Percentiles rank a stretch among this genome's conserved stretches.
Conservation (phyloP, 1,140 invertebrate genomes). For the Branchinecta lynchi region DNA sequence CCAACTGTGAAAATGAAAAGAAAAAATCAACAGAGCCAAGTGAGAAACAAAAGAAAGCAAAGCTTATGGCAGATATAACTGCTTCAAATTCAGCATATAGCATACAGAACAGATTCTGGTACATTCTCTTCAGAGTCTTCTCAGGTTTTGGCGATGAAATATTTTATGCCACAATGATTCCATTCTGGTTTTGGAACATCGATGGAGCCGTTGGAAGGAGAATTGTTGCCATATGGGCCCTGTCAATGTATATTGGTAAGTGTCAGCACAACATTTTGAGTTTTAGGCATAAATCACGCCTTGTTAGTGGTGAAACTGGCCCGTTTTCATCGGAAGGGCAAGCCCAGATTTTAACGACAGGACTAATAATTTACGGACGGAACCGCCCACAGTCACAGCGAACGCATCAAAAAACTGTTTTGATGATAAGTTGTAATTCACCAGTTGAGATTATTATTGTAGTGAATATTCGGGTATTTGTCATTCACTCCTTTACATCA, state of each 20-base stretch:
- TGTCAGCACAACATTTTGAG: background rate
- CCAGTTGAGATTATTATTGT: too few species aligned
- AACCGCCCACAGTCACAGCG: too few species aligned
- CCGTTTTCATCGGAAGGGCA: too few species aligned
- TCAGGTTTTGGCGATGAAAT: slow-evolving; percentile 71
- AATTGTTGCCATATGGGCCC: slow-evolving; percentile 64
- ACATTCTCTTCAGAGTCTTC: slow-evolving; percentile 66
- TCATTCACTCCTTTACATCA: too few species aligned
- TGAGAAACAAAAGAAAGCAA: background rate
- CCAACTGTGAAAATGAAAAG: background rate
- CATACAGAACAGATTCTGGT: slow-evolving; percentile 66
- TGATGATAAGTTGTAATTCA: too few species aligned
- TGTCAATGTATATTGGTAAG: slow-evolving; percentile 65
- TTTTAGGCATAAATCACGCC: too few species aligned
- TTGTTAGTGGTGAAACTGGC: too few species aligned
- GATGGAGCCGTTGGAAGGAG: slow-evolving; percentile 62
- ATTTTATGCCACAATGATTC: slow-evolving; percentile 72
- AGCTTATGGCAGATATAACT: background rate
- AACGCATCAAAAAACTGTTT: too few species aligned
- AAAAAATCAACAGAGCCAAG: background rate
- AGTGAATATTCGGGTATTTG: too few species aligned
- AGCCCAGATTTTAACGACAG: too few species aligned
- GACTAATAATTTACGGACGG: too few species aligned
- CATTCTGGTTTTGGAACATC: slow-evolving; percentile 83
- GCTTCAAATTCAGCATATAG: slow-evolving; percentile 29